Conservation (phyloP, 2,797 vertebrate genomes). For the Urocyon cinereoargenteus region DNA sequence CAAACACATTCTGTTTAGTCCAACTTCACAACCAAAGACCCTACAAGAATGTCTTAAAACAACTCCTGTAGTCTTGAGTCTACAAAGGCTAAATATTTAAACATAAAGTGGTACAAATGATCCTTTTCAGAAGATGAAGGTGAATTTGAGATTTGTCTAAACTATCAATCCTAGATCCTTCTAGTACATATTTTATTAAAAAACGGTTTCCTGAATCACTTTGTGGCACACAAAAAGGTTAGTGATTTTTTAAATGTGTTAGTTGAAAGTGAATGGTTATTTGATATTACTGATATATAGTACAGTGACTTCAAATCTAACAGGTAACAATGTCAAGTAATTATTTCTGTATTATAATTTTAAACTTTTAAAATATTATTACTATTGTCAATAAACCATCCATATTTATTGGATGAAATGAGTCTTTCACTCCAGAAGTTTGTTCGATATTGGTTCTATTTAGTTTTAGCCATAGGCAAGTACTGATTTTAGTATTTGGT, state of each 20-base stretch:
- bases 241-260: neutral
- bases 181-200: neutral
- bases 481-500: neutral
- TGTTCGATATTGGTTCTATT: neutral
- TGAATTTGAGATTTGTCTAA: conserved; percentile 7
- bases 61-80: neutral
- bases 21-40: neutral
- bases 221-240: neutral
- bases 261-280: neutral
- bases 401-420: neutral
- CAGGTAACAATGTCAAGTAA: neutral
- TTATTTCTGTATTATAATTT: neutral
- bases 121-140: neutral
- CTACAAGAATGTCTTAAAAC: neutral
- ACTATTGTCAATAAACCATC: neutral
- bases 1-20: neutral
- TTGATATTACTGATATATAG: neutral
- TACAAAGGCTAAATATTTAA: conserved; percentile 30
- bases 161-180: neutral
- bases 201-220: conserved; percentile 27
- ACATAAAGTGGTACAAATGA: conserved; percentile 5
- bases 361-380: conserved; percentile 20
- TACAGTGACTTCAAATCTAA: conserved; percentile 5
- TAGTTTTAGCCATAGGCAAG: neutral
- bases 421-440: neutral